phyloP scores from a whole-genome alignment of 2,113 vertebrate species.

The Lasiurus cinereus region DNA sequence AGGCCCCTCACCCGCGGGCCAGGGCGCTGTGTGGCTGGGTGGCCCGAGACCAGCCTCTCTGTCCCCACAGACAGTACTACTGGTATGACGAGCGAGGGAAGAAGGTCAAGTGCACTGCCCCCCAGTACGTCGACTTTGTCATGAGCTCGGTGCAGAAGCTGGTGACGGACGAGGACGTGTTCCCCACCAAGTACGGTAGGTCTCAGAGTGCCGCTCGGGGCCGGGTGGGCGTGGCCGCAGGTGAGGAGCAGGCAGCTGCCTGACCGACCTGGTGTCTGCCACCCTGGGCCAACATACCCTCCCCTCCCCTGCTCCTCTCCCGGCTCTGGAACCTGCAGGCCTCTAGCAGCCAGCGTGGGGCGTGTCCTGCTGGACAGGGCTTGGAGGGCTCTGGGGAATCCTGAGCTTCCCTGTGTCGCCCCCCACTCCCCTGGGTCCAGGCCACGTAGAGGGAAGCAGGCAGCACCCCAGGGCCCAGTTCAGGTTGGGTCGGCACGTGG shows the following conservation, averaged over 20 bases:
- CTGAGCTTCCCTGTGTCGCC: neutral
- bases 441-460: neutral
- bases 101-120: conserved; percentile 99
- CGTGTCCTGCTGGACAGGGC: neutral
- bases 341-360: neutral
- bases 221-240: neutral
- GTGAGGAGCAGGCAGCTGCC: neutral
- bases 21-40: neutral
- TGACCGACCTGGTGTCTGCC: neutral
- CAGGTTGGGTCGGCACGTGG: neutral
- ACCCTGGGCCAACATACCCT: neutral
- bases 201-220: neutral
- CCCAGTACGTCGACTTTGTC: conserved; percentile 99
- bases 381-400: neutral
- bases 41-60: neutral
- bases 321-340: neutral
- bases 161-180: conserved; percentile 98
- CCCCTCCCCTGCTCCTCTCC: fast-evolving
- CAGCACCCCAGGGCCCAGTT: neutral
- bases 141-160: conserved; percentile 99
- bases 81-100: conserved; percentile 99
- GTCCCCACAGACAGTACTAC: conserved; percentile 95
- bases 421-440: neutral
- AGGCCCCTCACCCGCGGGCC: neutral
- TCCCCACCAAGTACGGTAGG: conserved; percentile 98